Evolutionary conservation across 1,140 invertebrate genomes (phyloP).

Genomic region (Lamellibrachia luymesi): DNA sequence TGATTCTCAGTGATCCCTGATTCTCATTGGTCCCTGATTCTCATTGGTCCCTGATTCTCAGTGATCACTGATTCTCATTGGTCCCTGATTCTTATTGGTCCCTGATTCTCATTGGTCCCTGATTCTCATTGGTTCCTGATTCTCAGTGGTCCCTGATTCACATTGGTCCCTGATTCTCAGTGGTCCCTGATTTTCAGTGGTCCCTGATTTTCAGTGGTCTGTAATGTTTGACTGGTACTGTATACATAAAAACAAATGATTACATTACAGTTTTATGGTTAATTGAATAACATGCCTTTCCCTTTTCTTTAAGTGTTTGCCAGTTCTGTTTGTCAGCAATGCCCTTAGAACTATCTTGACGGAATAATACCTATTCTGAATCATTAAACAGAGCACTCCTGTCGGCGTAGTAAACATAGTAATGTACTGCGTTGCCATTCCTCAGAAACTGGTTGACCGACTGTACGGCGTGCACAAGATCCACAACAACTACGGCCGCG

Average conservation of each 20-base stretch:
- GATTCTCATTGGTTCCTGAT: too few relatives aligned
- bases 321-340: too few relatives aligned
- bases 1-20: too few relatives aligned
- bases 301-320: too few relatives aligned
- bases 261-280: too few relatives aligned
- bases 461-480: conserved; percentile 78
- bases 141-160: neutral
- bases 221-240: neutral
- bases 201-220: neutral
- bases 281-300: too few relatives aligned
- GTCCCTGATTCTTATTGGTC: conserved; percentile 57
- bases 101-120: too few relatives aligned
- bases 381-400: neutral
- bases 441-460: conserved; percentile 68
- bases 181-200: neutral
- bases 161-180: neutral
- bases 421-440: neutral
- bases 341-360: too few relatives aligned
- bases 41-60: too few relatives aligned
- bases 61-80: conserved; percentile 28
- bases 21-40: too few relatives aligned
- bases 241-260: too few relatives aligned
- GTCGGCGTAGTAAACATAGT: too few relatives aligned
- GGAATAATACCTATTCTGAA: neutral
- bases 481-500: conserved; percentile 76